A percentile compares a stretch with the other conserved stretches of the same genome.
Evolutionary conservation across 2,113 vertebrate genomes (phyloP).

Genomic region (Lophotis ruficrista): DNA sequence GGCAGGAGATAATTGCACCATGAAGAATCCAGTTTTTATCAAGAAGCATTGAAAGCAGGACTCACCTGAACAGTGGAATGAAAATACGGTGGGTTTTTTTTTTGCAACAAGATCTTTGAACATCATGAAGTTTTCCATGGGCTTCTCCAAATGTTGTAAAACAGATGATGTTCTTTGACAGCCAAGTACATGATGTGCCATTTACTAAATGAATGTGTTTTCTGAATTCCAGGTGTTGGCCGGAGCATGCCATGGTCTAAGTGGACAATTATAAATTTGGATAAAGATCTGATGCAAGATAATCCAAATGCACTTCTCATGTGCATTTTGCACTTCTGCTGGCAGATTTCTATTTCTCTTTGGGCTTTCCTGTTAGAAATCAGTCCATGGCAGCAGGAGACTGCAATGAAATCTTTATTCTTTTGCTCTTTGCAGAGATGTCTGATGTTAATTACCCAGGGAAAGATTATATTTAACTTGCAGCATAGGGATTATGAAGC

Average conservation of each 20-base stretch:
- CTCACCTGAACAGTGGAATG: accelerated
- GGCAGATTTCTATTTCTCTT: neutral
- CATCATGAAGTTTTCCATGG: neutral
- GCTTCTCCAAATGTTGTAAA: neutral
- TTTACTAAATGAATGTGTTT: neutral
- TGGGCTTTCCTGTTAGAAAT: neutral
- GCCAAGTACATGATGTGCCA: neutral
- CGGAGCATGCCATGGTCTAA: neutral
- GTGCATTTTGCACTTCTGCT: neutral
- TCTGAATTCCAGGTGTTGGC: neutral
- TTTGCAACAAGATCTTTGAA: neutral
- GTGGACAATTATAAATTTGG: neutral
- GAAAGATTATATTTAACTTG: neutral
- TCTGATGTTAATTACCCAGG: neutral
- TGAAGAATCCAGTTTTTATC: neutral
- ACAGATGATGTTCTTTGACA: accelerated
- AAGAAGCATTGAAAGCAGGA: neutral
- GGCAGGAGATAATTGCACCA: neutral
- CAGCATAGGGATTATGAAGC: neutral
- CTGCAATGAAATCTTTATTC: neutral
- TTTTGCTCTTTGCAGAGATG: neutral
- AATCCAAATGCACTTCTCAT: neutral
- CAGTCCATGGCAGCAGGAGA: neutral
- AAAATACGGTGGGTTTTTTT: neutral
- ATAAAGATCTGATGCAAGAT: neutral